Evolutionary conservation across 2,888 invertebrate species (phyloP), one percentile per base, ranked within the genome.

Genomic region (Dolomedes plantarius): DNA sequence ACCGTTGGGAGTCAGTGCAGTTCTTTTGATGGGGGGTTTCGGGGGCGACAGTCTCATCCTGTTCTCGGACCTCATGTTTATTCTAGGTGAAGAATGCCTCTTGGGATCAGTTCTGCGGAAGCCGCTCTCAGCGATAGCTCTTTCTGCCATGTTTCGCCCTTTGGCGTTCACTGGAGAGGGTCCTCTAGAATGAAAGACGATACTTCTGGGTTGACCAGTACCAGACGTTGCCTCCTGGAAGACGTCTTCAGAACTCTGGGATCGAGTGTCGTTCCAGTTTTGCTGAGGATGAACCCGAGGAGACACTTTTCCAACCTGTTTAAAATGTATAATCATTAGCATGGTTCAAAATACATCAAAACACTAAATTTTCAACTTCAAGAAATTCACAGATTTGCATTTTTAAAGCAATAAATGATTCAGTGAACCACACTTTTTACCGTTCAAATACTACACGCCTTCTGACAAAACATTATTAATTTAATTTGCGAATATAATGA

Each of bases 171-270:
- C 74, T 0, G 86, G 86, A 16, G 86, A 86, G 2, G 86, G 67
- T 0, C 86, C 86, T 31, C 86, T 75, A 28, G 86, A 86, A 27
- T 86, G 80, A 72, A 80, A 80, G 1, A 80, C 67, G 2, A 75
- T 27, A n/a, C 46, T 72, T 19, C 69, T 79, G 16, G 68, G 62
- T 62, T 75, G 78, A 36, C 27, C 75, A 1, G 79, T 67, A 16
- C 77, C 75, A 0, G 79, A 75, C 3, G 80, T 27, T 7, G 65
- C 71, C 19, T 56, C 39, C 32, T 77, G 77, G 27, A 73, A 87
- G n/a, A 87, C 62, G 9, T 87, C 78, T 62, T 87, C 87, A 1
- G 87, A 82, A 28, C 87, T 87, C 16, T 87, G 87, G 6, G 87
- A 81, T 2, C 79, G 81, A n/a, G 39, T 62, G 19, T 86, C 79